These are phyloP conservation scores for Eulimnadia texana DNA, from an alignment of 1,140 invertebrate species.

Conservation along the genomic window DNA sequence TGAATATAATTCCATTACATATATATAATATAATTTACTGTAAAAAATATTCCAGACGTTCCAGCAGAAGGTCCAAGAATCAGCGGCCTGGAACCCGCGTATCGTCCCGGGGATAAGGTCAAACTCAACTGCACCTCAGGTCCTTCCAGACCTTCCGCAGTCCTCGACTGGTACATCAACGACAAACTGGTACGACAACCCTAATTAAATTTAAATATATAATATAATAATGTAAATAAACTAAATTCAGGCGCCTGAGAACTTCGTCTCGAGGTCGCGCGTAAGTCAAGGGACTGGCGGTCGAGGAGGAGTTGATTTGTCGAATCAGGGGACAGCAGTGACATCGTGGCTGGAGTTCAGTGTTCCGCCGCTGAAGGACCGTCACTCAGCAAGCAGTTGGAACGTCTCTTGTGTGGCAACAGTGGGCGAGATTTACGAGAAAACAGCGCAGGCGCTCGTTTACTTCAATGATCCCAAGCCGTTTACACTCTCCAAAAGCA, in stretches of 20 bases:
- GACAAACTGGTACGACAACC: slow-evolving; percentile 14
- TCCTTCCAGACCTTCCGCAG: slow-evolving; percentile 21
- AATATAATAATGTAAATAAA: too few species aligned
- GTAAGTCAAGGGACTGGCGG: too few species aligned
- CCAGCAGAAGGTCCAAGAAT: slow-evolving; percentile 18
- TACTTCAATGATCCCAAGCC: not conserved
- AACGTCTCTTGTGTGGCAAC: not conserved
- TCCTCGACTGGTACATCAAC: slow-evolving; percentile 24
- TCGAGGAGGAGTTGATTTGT: too few species aligned
- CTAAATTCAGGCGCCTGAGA: not conserved
- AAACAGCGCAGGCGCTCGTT: not conserved
- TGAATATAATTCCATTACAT: too few species aligned
- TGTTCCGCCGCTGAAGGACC: not conserved
- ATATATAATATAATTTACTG: not conserved
- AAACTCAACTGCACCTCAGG: slow-evolving; percentile 25
- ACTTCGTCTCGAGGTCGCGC: not conserved
- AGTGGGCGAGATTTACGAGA: not conserved
- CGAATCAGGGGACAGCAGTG: too few species aligned
- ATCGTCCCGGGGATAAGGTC: slow-evolving; percentile 22
- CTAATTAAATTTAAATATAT: too few species aligned
- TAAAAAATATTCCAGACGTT: slow-evolving; percentile 4
- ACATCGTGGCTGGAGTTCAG: not conserved
- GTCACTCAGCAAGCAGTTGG: not conserved
- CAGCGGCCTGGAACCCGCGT: slow-evolving; percentile 20
- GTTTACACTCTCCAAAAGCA: not conserved